Percentiles rank a stretch among this genome's conserved stretches.
Evolutionary conservation across 2,113 vertebrate species (phyloP).

Genomic region (Coracopsis vasa): DNA sequence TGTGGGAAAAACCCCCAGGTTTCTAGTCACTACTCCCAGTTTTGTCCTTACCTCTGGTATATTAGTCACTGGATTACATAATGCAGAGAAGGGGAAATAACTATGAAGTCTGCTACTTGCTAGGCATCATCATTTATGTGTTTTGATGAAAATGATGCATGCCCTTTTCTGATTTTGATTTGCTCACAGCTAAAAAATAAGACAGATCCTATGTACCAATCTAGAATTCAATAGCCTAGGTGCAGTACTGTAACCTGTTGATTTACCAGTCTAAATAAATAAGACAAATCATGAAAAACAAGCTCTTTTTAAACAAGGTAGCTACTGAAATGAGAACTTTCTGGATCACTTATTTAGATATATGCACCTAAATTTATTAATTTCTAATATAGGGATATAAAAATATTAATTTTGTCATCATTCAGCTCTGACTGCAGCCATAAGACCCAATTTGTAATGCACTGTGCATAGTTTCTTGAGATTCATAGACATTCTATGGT

Average conservation of each 20-base stretch:
- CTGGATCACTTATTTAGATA: neutral
- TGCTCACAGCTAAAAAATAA: neutral
- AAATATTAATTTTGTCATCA: neutral
- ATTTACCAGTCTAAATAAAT: neutral
- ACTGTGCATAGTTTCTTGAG: neutral
- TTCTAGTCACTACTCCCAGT: neutral
- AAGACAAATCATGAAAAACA: neutral
- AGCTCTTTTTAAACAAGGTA: neutral
- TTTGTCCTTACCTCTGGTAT: neutral
- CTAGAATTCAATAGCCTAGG: neutral
- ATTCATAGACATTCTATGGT: neutral
- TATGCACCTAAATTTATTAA: neutral
- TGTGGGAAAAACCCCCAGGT: neutral
- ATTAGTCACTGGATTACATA: neutral
- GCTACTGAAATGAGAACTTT: neutral
- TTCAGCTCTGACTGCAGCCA: neutral
- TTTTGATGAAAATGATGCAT: neutral
- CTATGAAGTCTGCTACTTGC: neutral
- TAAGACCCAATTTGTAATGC: neutral
- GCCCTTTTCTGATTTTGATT: neutral
- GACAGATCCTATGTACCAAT: neutral
- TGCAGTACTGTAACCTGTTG: neutral
- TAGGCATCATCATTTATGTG: neutral
- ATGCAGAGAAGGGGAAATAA: neutral
- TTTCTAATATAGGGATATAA: neutral